Base-by-base conservation (phyloP, 30 jellyfish, hydroid and myxozoan species). In the Phacellophora camtschatica region DNA sequence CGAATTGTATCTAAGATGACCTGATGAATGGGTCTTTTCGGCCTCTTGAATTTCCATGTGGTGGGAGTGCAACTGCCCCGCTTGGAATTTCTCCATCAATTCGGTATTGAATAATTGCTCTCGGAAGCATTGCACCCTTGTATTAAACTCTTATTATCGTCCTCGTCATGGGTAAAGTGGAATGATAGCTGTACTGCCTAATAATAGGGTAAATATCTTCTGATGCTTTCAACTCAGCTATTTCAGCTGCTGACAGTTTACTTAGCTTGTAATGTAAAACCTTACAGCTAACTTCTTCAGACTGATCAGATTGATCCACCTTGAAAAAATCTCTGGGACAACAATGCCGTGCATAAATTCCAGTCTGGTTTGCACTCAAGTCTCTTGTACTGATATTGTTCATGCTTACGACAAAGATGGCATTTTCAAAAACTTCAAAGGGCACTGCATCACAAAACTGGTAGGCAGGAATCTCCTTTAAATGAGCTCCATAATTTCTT, bases 361-460 rank as follows among this genome's bases (percentile, higher is more conserved):
- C 71, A 2, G 71, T 56, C 71, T 56, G 71, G 71, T 56, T 13
- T 56, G 42, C 71, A 10, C 71, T 56, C 41, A 56, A 56, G 71
- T 56, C 71, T 16, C 71, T 20, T 56, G 71, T 15, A 23, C 41
- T 56, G 35, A 20, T 29, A 20, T 18, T 56, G 41, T 23, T 20
- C 35, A 56, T 56, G 41, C 24, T 29, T 56, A 56, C 27, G 35
- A 29, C 71, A 7, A 56, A 56, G 0, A 56, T 35, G 11, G 42
- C 71, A 56, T 56, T 56, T 56, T 56, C 41, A 56, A 56, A 56
- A 29, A 56, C 41, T 56, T 35, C 71, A 16, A 56, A 3, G 42
- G 71, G 71, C n/a, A 56, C 71, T 56, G 71, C n/a, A 29, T 56
- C 41, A 29, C 71, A 56, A 23, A 56, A 18, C 71, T 56, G 35